Conservation (phyloP, 1,140 invertebrate species). For the Argopecten irradians region DNA sequence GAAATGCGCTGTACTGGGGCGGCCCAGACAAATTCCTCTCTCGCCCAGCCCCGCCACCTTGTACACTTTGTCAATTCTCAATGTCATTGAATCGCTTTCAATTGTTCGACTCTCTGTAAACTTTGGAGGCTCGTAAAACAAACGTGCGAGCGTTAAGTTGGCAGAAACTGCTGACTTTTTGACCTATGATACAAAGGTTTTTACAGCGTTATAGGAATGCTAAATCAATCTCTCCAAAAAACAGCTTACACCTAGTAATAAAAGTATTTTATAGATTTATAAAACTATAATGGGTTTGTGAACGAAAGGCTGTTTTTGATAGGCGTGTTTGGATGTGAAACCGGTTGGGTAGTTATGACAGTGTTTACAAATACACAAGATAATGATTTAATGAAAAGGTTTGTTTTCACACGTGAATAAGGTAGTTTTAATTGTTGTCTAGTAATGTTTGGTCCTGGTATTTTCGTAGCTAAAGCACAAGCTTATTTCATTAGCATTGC, state of each 20-base stretch:
- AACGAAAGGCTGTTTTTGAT: neutral
- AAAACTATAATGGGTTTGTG: slow-evolving; percentile 1
- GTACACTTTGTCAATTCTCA: neutral
- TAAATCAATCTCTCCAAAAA: neutral
- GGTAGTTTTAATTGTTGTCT: too few relatives aligned
- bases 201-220: neutral
- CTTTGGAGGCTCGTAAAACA: slow-evolving; percentile 1
- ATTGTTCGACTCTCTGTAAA: neutral
- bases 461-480: too few relatives aligned
- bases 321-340: neutral
- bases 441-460: too few relatives aligned
- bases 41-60: neutral
- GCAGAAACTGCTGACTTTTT: neutral
- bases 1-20: neutral
- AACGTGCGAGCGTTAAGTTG: neutral
- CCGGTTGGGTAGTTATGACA: too few relatives aligned
- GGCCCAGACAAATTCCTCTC: neutral
- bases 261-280: neutral
- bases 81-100: neutral
- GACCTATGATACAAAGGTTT: neutral
- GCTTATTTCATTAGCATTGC: too few relatives aligned
- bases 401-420: too few relatives aligned
- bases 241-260: neutral
- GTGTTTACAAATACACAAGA: too few relatives aligned
- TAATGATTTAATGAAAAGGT: too few relatives aligned